Evolutionary conservation across 2,888 invertebrate genomes (phyloP).

Genomic region (Ophion ventricosus): DNA sequence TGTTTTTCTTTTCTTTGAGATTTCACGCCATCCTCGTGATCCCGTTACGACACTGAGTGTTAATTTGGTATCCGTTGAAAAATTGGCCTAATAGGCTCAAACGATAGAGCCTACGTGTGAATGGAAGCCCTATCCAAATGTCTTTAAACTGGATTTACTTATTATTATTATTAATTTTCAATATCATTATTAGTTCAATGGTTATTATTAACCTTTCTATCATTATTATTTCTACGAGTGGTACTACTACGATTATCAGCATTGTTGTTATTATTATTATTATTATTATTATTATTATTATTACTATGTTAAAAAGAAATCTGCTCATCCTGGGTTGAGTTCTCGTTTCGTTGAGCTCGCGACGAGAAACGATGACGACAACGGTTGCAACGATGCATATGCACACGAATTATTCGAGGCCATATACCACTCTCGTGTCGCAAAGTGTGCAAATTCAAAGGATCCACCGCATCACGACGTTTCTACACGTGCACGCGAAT

Average conservation of each 20-base stretch:
- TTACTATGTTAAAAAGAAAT: too few species aligned
- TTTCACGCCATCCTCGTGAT: too few species aligned
- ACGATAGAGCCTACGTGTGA: too few species aligned
- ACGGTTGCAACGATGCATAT: constrained; percentile 54
- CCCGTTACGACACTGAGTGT: neutral
- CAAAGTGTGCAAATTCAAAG: constrained; percentile 53
- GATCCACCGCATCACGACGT: constrained; percentile 36
- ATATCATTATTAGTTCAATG: neutral
- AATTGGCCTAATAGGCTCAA: too few species aligned
- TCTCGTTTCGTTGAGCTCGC: constrained; percentile 30
- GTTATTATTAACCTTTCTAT: neutral
- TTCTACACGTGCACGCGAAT: constrained; percentile 49
- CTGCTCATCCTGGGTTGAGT: neutral
- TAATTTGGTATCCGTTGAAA: too few species aligned
- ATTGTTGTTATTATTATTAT: neutral
- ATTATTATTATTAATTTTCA: neutral
- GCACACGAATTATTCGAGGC: constrained; percentile 62
- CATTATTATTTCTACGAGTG: neutral
- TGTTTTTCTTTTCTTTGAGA: too few species aligned
- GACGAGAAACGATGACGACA: constrained; percentile 40
- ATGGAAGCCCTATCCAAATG: too few species aligned
- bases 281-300: neutral
- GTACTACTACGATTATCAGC: too few species aligned
- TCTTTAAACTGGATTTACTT: neutral
- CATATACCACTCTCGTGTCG: constrained; percentile 53